Evolutionary conservation across 2,113 vertebrate genomes (phyloP), one percentile per base, ranked within the genome.

Genomic region (Chaetodon auriga): DNA sequence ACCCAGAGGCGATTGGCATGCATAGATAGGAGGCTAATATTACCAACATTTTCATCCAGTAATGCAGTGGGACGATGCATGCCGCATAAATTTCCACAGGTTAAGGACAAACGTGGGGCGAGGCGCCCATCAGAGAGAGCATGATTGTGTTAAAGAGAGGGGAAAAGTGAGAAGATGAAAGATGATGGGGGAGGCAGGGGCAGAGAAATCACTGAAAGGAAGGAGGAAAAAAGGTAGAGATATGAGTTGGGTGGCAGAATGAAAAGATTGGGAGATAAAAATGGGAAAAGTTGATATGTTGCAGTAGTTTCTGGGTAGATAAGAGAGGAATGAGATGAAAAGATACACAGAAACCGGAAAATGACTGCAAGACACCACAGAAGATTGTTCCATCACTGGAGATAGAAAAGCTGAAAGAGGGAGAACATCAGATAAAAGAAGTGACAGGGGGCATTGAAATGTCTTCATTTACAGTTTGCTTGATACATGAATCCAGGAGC

Each of bases 1-100:
- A 55, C 69, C 74, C 60, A 69, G 49, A 58, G 77, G 45, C 45
- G 15, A 86, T 72, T 78, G 70, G 84, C 55, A 85, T 75, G 82
- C 66, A 41, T 55, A 68, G 71, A 82, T 23, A 80, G 84, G 54
- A 65, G 75, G 58, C 57, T 81, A 73, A 89, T 84, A 88, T 87
- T 72, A 45, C 25, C 65, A 79, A 63, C 76, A 41, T 76, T 90
- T 84, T 72, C 60, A 74, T 86, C 70, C 55, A 35, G 69, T 81
- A 64, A 64, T 78, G 75, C 76, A 61, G 72, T 5, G 10, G 75
- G 68, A 78, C 1, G 49, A 58, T 46, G 65, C 23, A 25, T 36
- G 1, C 25, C 1, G 64, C 75, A 86, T 81, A 83, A 2, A 85
- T 90, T 70, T 88, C 62, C 72, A 75, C 72, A 71, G 64, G 83